Base-by-base conservation (phyloP, 2,797 vertebrate genomes). In the Anguilla pacifica region DNA sequence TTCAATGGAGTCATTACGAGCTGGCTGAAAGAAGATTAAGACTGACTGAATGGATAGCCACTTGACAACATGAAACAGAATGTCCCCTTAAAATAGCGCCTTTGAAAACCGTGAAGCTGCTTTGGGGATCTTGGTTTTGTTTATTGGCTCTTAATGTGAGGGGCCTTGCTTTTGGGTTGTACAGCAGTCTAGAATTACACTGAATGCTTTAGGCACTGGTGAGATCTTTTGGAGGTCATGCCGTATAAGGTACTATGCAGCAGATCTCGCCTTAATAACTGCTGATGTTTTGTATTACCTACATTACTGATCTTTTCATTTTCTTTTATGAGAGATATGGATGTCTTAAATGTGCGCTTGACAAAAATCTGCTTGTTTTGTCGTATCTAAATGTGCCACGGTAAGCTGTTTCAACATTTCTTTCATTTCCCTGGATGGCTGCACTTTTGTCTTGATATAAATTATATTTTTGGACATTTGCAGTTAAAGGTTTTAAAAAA, bases 11-110 rank as follows among this genome's bases (percentile, higher is more conserved):
- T 77, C 74, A 43, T 77, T 77, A 43, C 74, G 43, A 43, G 35
- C 19, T n/a, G 74, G 35, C 74, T 77, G 31, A 77, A 43, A 43
- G 13, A 77, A 43, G 39, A 39, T 77, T 3, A 77, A 6, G 39
- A 1, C 39, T 77, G 74, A 77, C 74, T 43, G 74, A 43, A 28
- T 72, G 70, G 35, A 72, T 17, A 77, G 43, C 74, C 74, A 77
- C 15, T 77, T 77, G 74, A 77, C 74, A 39, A 39, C 19, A 77
- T 72, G 70, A n/a, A 72, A 72, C 70, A 72, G 35, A 72, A 72
- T 72, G 25, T 72, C 74, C 39, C 19, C 74, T 77, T 5, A 77
- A 77, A 43, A 77, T 77, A 5, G 15, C 39, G 6, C 74, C 39
- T 19, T 43, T n/a, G 74, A 77, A 46, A 46, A 22, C 74, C 74